Base-by-base conservation (phyloP, 1,140 invertebrate genomes). In the Nasonia giraulti region DNA sequence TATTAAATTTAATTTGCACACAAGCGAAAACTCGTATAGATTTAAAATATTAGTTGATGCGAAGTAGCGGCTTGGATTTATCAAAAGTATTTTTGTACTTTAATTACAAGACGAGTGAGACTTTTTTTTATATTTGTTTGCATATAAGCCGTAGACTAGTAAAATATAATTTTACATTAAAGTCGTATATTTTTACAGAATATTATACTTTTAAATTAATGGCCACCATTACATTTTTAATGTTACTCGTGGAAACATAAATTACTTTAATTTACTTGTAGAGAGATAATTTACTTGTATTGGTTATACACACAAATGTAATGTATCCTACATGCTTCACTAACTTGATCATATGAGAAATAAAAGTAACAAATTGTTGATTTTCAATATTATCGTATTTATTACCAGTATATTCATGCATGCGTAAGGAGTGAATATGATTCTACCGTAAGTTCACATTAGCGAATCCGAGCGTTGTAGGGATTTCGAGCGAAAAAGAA, bases 381-480 rank as follows among this genome's bases (percentile, higher is more conserved):
- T 62, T 62, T 62, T 62, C 20, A 17, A 62, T 62, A 7, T 17
- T 20, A 62, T 62, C 55, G 55, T 62, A n/a, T 62, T 62, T 62
- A 62, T n/a, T 62, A n/a, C 17, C 55, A 62, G 55, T 62, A 20
- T 2, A 20, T 2, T n/a, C 17, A 62, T 7, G 47, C 17, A 62
- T 62, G 55, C 1, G 20, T 62, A 4, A 62, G 17, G 55, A n/a
- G 11, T 17, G 11, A 37, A 78, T 66, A 78, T 78, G 76, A 62
- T 78, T 78, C 76, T 78, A 78, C 76, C 47, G 6, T 74, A 55
- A 55, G 68, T 73, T 82, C 74, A 27, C 73, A 33, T 62, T n/a
- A 62, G 55, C 40, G 10, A 44, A 44, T 44, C 40, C 8, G 10
- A 44, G 40, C 5, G 20, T 62, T n/a, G 1, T 20, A 62, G 55